Percentiles rank a stretch among this genome's conserved stretches.
Conservation (phyloP, 1,140 invertebrate genomes). For the Cryptotermes secundus region DNA sequence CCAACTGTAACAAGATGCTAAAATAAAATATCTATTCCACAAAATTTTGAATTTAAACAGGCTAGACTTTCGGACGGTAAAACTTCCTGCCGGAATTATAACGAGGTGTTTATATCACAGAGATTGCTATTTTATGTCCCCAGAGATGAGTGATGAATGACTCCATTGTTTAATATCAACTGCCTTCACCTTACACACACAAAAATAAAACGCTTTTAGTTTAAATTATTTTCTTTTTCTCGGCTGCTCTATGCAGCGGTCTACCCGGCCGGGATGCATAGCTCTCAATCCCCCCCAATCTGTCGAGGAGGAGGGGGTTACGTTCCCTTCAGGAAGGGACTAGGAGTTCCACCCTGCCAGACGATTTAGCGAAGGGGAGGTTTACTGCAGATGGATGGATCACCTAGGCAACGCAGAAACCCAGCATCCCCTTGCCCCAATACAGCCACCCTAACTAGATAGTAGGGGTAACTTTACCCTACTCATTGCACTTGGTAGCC, state of each 20-base stretch:
- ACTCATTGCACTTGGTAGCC: constrained; percentile 17
- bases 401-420: constrained; percentile 13
- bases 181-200: background rate
- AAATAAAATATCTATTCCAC: too few relatives aligned
- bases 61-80: background rate
- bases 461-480: constrained; percentile 14
- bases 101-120: background rate
- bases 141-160: background rate
- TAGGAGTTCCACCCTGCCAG: background rate
- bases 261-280: background rate
- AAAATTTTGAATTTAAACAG: background rate
- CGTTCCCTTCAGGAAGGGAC: background rate
- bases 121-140: background rate
- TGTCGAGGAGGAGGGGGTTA: background rate
- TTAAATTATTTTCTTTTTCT: background rate
- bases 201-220: background rate
- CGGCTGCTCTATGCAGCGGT: background rate
- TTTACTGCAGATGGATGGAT: background rate
- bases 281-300: background rate
- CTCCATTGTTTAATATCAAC: background rate
- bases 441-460: constrained; percentile 4
- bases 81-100: background rate
- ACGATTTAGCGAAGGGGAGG: background rate
- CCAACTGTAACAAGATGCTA: too few relatives aligned
- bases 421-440: background rate